These are phyloP conservation scores for Pitta sordida DNA, from an alignment of 2,113 vertebrate genomes.

Conservation along the genomic window DNA sequence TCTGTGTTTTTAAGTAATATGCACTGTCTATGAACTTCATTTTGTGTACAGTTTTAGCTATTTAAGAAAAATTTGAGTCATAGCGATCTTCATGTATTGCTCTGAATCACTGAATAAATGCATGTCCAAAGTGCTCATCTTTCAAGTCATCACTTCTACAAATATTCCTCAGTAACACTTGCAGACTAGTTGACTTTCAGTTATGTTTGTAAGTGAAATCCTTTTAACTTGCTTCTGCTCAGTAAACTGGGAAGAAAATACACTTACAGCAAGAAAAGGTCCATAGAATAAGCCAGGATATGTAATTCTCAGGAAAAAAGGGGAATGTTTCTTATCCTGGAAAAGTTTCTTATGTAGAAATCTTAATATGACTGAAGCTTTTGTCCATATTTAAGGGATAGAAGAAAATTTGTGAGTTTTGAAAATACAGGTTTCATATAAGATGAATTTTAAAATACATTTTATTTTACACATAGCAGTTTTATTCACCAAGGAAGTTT, in stretches of 20 bases:
- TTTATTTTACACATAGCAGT: neutral
- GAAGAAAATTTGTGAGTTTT: neutral
- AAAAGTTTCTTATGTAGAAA: neutral
- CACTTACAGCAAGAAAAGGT: neutral
- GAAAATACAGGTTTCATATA: neutral
- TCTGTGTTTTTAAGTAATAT: neutral
- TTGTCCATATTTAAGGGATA: neutral
- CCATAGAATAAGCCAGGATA: neutral
- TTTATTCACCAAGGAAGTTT: neutral
- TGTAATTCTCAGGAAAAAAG: neutral
- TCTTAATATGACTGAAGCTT: neutral
- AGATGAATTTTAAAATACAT: neutral
- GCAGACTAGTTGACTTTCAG: neutral
- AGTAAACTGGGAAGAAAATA: neutral
- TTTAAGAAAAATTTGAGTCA: neutral
- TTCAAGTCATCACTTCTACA: neutral
- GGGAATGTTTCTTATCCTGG: neutral
- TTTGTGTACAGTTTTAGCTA: neutral
- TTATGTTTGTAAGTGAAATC: neutral
- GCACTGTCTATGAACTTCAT: neutral
- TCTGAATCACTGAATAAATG: neutral
- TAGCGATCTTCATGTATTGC: neutral
- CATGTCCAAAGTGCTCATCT: neutral
- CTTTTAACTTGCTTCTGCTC: neutral
- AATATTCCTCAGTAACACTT: neutral